Evolutionary conservation across 2,888 invertebrate species (phyloP).

Genomic region (Chloroclysta siterata): DNA sequence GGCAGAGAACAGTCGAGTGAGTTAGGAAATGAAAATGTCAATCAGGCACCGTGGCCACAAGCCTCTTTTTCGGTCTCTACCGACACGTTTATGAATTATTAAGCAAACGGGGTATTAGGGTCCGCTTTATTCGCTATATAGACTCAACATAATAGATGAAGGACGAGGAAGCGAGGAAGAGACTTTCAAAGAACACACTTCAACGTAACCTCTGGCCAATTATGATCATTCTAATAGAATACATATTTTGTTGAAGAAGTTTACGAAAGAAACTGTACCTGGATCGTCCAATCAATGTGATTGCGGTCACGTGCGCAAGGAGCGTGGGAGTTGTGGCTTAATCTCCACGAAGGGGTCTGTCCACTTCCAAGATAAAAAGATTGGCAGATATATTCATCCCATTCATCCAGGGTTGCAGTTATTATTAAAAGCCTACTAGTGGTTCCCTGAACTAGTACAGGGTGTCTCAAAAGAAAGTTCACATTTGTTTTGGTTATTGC

Average conservation of each 20-base stretch:
- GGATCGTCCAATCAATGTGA: conserved; percentile 25
- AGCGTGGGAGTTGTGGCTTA: background rate
- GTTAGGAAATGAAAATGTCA: background rate
- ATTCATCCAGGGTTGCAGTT: no score
- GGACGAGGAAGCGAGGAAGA: no score
- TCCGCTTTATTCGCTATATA: background rate
- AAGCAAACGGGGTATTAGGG: background rate
- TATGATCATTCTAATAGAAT: conserved; percentile 25
- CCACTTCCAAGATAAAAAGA: conserved; percentile 1
- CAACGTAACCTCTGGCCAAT: conserved; percentile 16
- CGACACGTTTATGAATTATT: background rate
- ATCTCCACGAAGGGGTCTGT: background rate
- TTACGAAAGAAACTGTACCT: conserved; percentile 32
- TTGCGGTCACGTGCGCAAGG: background rate
- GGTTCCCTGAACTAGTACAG: no score
- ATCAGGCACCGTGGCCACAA: background rate
- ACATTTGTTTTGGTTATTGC: no score
- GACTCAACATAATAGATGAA: background rate
- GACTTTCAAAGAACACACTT: background rate
- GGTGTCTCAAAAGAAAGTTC: no score
- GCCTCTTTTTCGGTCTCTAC: background rate
- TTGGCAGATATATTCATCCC: no score
- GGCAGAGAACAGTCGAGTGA: background rate
- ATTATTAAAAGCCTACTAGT: no score
- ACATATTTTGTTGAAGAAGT: conserved; percentile 22